A percentile compares a stretch with the other conserved stretches of the same genome.
These are phyloP conservation scores for Eudyptes chrysolophus DNA, from an alignment of 2,113 vertebrate genomes.

Conservation along the genomic window DNA sequence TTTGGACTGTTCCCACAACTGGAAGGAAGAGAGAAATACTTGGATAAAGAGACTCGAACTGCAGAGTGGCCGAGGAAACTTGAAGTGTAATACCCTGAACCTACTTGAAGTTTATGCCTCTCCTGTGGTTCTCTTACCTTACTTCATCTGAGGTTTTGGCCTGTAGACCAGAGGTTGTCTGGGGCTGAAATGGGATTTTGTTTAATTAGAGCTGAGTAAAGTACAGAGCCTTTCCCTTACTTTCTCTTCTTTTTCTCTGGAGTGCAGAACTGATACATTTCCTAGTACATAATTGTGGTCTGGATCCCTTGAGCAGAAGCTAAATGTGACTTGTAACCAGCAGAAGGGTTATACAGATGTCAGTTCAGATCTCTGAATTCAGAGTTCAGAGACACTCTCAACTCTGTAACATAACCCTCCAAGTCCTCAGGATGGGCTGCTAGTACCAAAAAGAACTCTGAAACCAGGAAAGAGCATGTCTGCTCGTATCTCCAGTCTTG, in stretches of 20 bases:
- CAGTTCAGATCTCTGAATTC: not conserved
- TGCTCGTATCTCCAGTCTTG: not conserved
- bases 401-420: fast-evolving
- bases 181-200: not conserved
- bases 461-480: not conserved
- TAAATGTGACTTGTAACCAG: not conserved
- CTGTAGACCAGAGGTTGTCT: not conserved
- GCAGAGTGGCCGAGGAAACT: not conserved
- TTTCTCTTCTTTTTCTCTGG: not conserved
- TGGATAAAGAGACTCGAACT: not conserved
- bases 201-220: not conserved
- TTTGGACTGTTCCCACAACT: not conserved
- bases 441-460: not conserved
- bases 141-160: not conserved
- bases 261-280: not conserved
- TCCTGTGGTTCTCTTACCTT: not conserved
- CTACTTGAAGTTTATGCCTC: not conserved
- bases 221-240: not conserved
- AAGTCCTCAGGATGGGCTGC: not conserved
- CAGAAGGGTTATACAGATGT: not conserved
- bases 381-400: not conserved
- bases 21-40: not conserved
- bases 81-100: not conserved
- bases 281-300: not conserved
- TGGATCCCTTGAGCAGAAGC: not conserved